Percentiles rank a stretch among this genome's conserved stretches.
These are phyloP conservation scores for Leuciscus idus DNA, from an alignment of 2,113 vertebrate genomes.

Conservation along the genomic window DNA sequence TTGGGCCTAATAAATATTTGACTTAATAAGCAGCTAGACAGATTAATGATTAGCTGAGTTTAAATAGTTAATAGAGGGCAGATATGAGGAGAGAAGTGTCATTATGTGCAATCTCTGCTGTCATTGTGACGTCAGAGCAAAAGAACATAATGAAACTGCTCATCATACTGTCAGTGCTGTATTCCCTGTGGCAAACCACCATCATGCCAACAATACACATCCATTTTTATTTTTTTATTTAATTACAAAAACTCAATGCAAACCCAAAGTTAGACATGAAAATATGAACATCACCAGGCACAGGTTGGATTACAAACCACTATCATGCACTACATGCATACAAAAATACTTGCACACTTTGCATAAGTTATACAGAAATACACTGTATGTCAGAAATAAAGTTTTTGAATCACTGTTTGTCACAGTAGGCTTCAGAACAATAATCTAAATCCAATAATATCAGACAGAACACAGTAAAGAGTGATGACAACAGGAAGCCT, in stretches of 20 bases:
- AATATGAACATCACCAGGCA: neutral
- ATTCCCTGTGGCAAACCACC: neutral
- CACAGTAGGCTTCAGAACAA: constrained; percentile 4
- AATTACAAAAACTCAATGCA: neutral
- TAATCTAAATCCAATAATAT: constrained; percentile 2
- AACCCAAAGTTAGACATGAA: neutral
- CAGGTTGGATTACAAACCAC: neutral
- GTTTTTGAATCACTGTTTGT: constrained; percentile 13
- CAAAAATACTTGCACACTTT: neutral
- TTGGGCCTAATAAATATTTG: constrained; percentile 60
- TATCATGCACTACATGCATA: neutral
- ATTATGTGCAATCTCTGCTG: constrained; percentile 50
- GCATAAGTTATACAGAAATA: neutral
- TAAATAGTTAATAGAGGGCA: constrained; percentile 62
- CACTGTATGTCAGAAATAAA: neutral
- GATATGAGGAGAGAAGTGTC: constrained; percentile 43
- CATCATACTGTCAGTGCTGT: neutral
- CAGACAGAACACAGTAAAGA: constrained; percentile 15
- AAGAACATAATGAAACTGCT: constrained; percentile 35
- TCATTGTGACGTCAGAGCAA: constrained; percentile 35
- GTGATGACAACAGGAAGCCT: neutral
- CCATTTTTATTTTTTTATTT: neutral
- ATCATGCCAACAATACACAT: constrained; percentile 26
- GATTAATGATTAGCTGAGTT: constrained; percentile 58
- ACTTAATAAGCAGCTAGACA: constrained; percentile 57